Evolutionary conservation across 2,113 vertebrate genomes (phyloP).

Genomic region (Oncorhynchus keta): DNA sequence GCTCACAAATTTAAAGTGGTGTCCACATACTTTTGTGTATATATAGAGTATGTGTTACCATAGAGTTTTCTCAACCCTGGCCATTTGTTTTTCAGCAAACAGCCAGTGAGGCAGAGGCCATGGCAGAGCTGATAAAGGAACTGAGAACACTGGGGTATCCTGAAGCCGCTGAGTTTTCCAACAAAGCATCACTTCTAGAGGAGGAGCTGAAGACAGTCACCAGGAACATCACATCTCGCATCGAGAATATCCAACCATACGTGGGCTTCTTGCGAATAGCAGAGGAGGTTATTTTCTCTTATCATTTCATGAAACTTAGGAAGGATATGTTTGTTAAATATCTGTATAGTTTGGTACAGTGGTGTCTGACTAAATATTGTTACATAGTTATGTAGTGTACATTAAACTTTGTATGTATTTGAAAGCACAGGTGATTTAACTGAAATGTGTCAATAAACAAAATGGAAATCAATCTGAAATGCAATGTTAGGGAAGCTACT

Average conservation of each 20-base stretch:
- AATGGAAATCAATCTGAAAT: no score
- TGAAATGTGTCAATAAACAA: no score
- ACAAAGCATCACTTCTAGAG: conserved; percentile 62
- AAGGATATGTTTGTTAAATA: conserved; percentile 46
- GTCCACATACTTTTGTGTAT: conserved; percentile 13
- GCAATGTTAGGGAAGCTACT: no score
- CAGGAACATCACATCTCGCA: conserved; percentile 66
- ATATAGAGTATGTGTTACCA: background rate
- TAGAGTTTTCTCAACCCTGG: background rate
- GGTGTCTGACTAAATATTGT: background rate
- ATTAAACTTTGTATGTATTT: background rate
- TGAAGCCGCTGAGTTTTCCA: conserved; percentile 62
- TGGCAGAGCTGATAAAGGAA: conserved; percentile 74
- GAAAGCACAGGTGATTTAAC: no score
- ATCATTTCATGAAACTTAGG: conserved; percentile 50
- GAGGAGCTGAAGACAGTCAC: conserved; percentile 75
- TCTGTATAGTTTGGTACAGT: background rate
- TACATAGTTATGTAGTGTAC: no score
- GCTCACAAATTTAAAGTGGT: no score
- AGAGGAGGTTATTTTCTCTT: conserved; percentile 74
- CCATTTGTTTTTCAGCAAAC: conserved; percentile 68
- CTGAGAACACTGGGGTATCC: conserved; percentile 61
- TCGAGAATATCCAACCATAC: conserved; percentile 74
- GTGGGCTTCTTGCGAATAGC: conserved; percentile 77
- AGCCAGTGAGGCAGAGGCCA: conserved; percentile 65